Evolutionary conservation across 2,888 invertebrate species (phyloP).

Genomic region (Papilio elwesi): DNA sequence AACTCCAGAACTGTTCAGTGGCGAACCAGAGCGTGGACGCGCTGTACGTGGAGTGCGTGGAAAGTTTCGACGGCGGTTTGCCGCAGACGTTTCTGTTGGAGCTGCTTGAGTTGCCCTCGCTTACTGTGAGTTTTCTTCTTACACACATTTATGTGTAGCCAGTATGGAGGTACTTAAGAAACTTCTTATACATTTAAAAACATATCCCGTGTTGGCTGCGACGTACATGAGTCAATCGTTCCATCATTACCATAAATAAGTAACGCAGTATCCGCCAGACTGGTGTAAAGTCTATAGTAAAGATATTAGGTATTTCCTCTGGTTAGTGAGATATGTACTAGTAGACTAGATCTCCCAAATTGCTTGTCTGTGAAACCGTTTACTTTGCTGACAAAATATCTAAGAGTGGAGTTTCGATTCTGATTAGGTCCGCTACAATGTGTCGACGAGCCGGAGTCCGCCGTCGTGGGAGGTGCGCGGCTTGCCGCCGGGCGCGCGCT

Average conservation of each 20-base stretch:
- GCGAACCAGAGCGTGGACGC: constrained; percentile 94
- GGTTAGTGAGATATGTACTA: no score
- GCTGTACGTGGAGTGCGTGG: constrained; percentile 92
- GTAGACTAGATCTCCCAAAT: no score
- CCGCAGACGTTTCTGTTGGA: constrained; percentile 94
- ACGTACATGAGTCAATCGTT: background rate
- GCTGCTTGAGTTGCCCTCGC: constrained; percentile 88
- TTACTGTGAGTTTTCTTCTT: constrained; percentile 64
- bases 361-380: background rate
- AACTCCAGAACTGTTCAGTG: constrained; percentile 94
- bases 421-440: constrained; percentile 84
- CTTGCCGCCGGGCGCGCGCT: constrained; percentile 89
- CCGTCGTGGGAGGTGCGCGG: constrained; percentile 88
- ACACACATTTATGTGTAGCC: no score
- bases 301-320: no score
- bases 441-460: constrained; percentile 86
- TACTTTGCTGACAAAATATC: background rate
- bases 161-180: no score
- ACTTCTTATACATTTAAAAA: constrained; percentile 4
- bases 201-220: background rate
- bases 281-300: no score
- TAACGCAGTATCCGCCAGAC: no score
- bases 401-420: constrained; percentile 47
- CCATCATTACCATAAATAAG: no score
- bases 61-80: constrained; percentile 94